A percentile compares a stretch with the other conserved stretches of the same genome.
These are phyloP conservation scores for Muraenolepis orangiensis DNA, from an alignment of 2,797 vertebrate species.

Conservation along the genomic window DNA sequence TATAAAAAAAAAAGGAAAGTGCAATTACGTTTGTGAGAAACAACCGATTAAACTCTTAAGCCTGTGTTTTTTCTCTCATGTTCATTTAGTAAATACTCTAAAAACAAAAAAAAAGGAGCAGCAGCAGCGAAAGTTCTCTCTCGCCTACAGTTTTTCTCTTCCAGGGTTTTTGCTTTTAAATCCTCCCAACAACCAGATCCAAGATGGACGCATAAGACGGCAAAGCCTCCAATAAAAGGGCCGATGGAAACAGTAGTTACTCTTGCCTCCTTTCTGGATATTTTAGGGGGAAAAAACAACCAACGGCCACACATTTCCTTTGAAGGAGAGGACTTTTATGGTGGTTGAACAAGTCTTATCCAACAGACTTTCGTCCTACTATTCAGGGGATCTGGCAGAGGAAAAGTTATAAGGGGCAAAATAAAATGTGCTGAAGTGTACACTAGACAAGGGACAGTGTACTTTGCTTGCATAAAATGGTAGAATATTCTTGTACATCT, in stretches of 20 bases:
- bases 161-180: conserved; percentile 34
- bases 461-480: neutral
- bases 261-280: neutral
- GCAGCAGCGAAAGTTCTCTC: conserved; percentile 59
- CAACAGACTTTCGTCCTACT: neutral
- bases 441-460: neutral
- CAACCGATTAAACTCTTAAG: conserved; percentile 40
- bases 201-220: conserved; percentile 16
- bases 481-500: conserved; percentile 21
- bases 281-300: neutral
- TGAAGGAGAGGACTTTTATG: neutral
- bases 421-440: neutral
- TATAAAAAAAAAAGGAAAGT: conserved; percentile 68
- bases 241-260: neutral
- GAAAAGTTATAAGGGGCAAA: neutral
- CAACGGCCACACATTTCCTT: neutral
- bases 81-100: conserved; percentile 52
- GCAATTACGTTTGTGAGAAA: conserved; percentile 67
- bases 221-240: neutral
- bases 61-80: conserved; percentile 48
- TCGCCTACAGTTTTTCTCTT: conserved; percentile 61
- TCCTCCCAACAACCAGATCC: conserved; percentile 24
- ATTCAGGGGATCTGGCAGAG: neutral
- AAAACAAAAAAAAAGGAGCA: conserved; percentile 57
- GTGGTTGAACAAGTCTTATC: too few relatives aligned